Evolutionary conservation across 1,140 invertebrate species (phyloP).

Genomic region (Pomacea maculata): DNA sequence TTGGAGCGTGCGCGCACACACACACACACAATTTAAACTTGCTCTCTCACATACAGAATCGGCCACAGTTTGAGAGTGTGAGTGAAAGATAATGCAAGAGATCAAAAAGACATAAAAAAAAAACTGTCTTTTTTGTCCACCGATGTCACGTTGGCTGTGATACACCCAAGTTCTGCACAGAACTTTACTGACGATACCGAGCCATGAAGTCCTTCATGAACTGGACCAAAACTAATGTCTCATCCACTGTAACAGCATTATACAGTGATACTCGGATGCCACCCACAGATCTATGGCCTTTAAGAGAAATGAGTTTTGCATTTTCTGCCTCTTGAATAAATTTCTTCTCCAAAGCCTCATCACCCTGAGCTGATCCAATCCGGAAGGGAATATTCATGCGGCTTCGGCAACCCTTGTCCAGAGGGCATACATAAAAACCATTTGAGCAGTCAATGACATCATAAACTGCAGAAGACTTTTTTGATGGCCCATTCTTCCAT

Average conservation of each 20-base stretch:
- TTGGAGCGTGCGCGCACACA: too few species aligned
- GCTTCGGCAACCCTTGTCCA: slow-evolving; percentile 66
- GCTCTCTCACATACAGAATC: too few species aligned
- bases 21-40: too few species aligned
- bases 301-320: slow-evolving; percentile 85
- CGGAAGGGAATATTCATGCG: slow-evolving; percentile 94
- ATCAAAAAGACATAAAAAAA: too few species aligned
- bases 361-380: slow-evolving; percentile 72
- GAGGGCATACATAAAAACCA: slow-evolving; percentile 80
- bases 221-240: slow-evolving; percentile 77
- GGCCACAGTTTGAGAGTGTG: too few species aligned
- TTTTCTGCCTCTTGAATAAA: slow-evolving; percentile 85
- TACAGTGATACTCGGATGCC: slow-evolving; percentile 94
- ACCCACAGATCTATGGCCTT: slow-evolving; percentile 93
- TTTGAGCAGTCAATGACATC: slow-evolving; percentile 84
- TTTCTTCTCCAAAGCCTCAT: slow-evolving; percentile 83
- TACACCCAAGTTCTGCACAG: background rate
- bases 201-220: slow-evolving; percentile 85
- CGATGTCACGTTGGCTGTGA: too few species aligned
- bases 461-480: slow-evolving; percentile 89
- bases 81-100: too few species aligned
- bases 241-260: slow-evolving; percentile 87
- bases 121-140: too few species aligned
- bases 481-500: slow-evolving; percentile 75
- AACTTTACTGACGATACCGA: slow-evolving; percentile 27